Evolutionary conservation across 2,113 vertebrate species (phyloP).

Genomic region (Camelus dromedarius): DNA sequence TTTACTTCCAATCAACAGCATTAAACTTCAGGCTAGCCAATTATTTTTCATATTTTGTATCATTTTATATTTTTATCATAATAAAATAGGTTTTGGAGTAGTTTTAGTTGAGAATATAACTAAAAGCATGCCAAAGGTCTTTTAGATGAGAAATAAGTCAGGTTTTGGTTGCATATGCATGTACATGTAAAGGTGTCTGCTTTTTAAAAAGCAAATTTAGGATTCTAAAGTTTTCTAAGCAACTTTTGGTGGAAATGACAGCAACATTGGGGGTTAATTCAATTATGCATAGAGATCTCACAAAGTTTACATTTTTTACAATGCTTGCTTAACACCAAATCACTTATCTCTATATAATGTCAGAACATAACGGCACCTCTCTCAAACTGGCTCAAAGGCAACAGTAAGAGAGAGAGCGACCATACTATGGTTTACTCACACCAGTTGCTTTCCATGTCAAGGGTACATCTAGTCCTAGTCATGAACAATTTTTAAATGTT

Average conservation of each 20-base stretch:
- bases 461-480: neutral
- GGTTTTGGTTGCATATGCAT: slow-evolving; percentile 5
- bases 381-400: slow-evolving; percentile 59
- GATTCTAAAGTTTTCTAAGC: slow-evolving; percentile 54
- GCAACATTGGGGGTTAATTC: neutral
- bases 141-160: slow-evolving; percentile 42
- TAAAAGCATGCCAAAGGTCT: slow-evolving; percentile 21
- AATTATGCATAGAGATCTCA: neutral
- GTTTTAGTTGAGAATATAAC: slow-evolving; percentile 22
- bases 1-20: slow-evolving; percentile 51
- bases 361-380: slow-evolving; percentile 11
- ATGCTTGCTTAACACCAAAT: slow-evolving; percentile 8
- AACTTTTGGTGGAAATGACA: slow-evolving; percentile 57
- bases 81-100: slow-evolving; percentile 16
- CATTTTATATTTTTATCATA: neutral
- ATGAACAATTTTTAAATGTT: neutral
- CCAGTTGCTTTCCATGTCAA: neutral
- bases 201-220: slow-evolving; percentile 33
- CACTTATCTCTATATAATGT: slow-evolving; percentile 10
- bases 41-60: slow-evolving; percentile 38
- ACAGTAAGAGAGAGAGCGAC: neutral
- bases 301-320: neutral
- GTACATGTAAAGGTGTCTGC: neutral
- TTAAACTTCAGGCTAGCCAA: slow-evolving; percentile 6
- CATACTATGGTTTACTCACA: slow-evolving; percentile 2